These are phyloP conservation scores for Polydrusus cervinus DNA, from an alignment of 2,888 invertebrate species.

Conservation along the genomic window DNA sequence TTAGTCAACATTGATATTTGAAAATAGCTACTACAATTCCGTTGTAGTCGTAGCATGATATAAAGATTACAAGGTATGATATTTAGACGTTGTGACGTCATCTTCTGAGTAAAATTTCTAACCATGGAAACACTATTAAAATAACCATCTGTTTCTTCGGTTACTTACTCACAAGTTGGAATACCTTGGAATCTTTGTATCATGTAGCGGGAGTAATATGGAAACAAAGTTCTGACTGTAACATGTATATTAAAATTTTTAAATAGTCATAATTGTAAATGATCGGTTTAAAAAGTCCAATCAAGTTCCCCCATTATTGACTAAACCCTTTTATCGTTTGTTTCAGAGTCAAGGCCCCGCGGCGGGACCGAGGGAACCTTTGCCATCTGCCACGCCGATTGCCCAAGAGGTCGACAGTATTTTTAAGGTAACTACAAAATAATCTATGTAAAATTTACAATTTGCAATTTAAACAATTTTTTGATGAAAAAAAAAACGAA, in stretches of 20 bases:
- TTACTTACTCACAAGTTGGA: no score
- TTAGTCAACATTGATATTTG: no score
- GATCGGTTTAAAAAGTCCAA: not conserved
- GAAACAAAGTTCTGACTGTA: no score
- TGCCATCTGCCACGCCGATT: constrained; percentile 70
- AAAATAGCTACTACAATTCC: no score
- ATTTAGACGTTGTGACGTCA: no score
- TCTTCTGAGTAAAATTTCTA: no score
- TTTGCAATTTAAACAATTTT: not conserved
- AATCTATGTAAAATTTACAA: not conserved
- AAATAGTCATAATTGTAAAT: not conserved
- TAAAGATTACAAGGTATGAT: no score
- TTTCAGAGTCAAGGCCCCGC: constrained; percentile 69
- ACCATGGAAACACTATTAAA: no score
- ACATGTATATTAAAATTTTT: not conserved
- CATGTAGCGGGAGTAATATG: no score
- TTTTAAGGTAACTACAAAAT: constrained; percentile 74
- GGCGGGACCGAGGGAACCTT: constrained; percentile 69
- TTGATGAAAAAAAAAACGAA: not conserved
- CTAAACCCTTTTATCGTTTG: constrained; percentile 36
- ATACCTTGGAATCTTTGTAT: no score
- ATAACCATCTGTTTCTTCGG: no score
- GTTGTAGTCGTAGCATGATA: no score
- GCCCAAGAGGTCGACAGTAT: constrained; percentile 76
- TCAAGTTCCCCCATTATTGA: constrained; percentile 2